A percentile compares a stretch with the other conserved stretches of the same genome.
Conservation (phyloP, 2,797 vertebrate species). For the Telmatherina bonti region DNA sequence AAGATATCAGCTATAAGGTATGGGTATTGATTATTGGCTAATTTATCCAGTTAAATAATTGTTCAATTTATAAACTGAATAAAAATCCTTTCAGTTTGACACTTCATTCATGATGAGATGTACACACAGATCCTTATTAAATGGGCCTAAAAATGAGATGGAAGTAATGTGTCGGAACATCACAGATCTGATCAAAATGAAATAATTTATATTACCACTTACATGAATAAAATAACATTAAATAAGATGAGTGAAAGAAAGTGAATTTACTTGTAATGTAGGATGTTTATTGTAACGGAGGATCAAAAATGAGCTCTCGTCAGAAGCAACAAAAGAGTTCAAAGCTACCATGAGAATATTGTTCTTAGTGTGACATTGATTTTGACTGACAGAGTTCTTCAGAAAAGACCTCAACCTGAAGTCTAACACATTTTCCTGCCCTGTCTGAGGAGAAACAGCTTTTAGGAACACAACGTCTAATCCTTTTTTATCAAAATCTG, state of each 20-base stretch:
- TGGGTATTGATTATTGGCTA: too few relatives aligned
- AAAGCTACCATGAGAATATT: conserved; percentile 17
- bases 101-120: too few relatives aligned
- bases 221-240: background rate
- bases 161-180: too few relatives aligned
- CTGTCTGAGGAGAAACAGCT: conserved; percentile 57
- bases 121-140: too few relatives aligned
- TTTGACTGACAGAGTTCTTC: conserved; percentile 62
- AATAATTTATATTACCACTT: background rate
- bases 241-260: background rate
- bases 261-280: background rate
- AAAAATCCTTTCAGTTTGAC: too few relatives aligned
- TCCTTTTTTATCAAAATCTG: conserved; percentile 71
- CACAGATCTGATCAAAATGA: background rate
- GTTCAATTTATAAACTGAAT: too few relatives aligned
- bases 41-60: too few relatives aligned
- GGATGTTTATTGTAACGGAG: too few relatives aligned
- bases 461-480: conserved; percentile 65
- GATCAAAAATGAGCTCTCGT: background rate
- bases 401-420: conserved; percentile 58
- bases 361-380: conserved; percentile 63
- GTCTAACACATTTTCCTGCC: conserved; percentile 59
- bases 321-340: conserved; percentile 14
- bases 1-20: too few relatives aligned
- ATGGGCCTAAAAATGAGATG: too few relatives aligned